A percentile compares a stretch with the other conserved stretches of the same genome.
phyloP scores from a whole-genome alignment of 2,888 invertebrate species.

The Himalopsyche anomala region DNA sequence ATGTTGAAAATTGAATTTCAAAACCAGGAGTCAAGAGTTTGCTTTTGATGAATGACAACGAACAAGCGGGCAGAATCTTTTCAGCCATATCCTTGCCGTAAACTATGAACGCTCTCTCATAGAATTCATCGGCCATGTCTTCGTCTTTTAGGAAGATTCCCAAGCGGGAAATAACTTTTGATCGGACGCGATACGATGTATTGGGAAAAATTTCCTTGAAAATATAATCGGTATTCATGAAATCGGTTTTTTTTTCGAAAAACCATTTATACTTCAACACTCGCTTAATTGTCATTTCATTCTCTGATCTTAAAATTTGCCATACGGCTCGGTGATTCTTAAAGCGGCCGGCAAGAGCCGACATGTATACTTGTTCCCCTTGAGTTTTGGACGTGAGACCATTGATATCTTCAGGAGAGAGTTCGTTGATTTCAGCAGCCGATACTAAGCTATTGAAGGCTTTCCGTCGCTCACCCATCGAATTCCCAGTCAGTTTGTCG shows the following conservation, averaged over 20 bases:
- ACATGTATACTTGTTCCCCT: constrained; percentile 55
- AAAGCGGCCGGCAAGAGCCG: constrained; percentile 52
- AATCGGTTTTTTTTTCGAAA: constrained; percentile 67
- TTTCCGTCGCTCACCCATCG: constrained; percentile 56
- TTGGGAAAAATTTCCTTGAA: constrained; percentile 66
- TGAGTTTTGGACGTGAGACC: constrained; percentile 41
- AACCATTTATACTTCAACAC: constrained; percentile 68
- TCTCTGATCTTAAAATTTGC: constrained; percentile 68
- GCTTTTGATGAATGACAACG: constrained; percentile 66
- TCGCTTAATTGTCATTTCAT: constrained; percentile 67
- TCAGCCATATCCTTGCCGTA: constrained; percentile 67
- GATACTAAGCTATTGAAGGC: constrained; percentile 55
- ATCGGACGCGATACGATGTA: constrained; percentile 67
- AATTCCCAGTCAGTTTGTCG: constrained; percentile 49
- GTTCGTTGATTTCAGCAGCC: constrained; percentile 17
- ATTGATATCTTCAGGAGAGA: constrained; percentile 48
- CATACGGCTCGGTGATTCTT: constrained; percentile 65
- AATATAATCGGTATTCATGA: constrained; percentile 67
- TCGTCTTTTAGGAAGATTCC: constrained; percentile 66
- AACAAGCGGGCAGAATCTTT: constrained; percentile 67
- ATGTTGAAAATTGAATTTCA: constrained; percentile 7
- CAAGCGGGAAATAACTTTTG: constrained; percentile 67
- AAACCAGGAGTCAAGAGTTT: constrained; percentile 33
- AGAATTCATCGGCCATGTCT: constrained; percentile 68
- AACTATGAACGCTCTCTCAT: constrained; percentile 59